Conservation (phyloP, 2,888 invertebrate genomes). For the Cyrtodaria siliqua region DNA sequence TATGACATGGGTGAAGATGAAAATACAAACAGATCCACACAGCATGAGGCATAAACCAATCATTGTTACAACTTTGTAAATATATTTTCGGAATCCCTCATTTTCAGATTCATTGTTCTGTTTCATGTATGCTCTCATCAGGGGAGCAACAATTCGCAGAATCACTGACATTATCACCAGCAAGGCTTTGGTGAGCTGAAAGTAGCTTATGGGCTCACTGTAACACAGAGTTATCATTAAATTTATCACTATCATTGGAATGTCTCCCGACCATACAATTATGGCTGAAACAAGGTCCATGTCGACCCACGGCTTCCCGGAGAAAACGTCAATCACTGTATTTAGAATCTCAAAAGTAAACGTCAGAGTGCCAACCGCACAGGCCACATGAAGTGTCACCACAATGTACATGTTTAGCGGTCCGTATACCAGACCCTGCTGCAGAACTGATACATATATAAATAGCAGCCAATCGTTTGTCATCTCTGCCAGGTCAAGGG, state of each 20-base stretch:
- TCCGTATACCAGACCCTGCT: slow-evolving; percentile 76
- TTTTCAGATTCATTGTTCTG: not conserved
- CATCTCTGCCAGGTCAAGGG: slow-evolving; percentile 65
- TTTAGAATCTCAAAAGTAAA: slow-evolving; percentile 59
- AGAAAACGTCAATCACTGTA: slow-evolving; percentile 46
- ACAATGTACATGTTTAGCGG: slow-evolving; percentile 32
- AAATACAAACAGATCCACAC: slow-evolving; percentile 51
- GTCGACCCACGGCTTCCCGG: slow-evolving; percentile 63
- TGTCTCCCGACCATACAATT: slow-evolving; percentile 71
- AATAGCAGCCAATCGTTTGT: slow-evolving; percentile 76
- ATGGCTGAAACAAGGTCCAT: slow-evolving; percentile 68
- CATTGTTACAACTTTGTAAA: slow-evolving; percentile 37
- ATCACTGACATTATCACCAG: slow-evolving; percentile 64
- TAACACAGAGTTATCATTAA: slow-evolving; percentile 72
- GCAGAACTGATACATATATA: slow-evolving; percentile 59
- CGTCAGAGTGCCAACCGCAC: slow-evolving; percentile 37
- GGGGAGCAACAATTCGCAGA: slow-evolving; percentile 60
- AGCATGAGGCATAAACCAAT: slow-evolving; percentile 52
- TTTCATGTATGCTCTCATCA: slow-evolving; percentile 42
- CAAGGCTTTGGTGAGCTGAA: slow-evolving; percentile 72
- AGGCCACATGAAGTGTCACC: slow-evolving; percentile 30
- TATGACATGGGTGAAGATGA: slow-evolving; percentile 62
- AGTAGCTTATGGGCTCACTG: slow-evolving; percentile 75
- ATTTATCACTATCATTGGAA: slow-evolving; percentile 65
- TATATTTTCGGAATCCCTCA: slow-evolving; percentile 38